These are phyloP conservation scores for Babyrousa celebensis DNA, from an alignment of 2,797 vertebrate species.

Conservation along the genomic window DNA sequence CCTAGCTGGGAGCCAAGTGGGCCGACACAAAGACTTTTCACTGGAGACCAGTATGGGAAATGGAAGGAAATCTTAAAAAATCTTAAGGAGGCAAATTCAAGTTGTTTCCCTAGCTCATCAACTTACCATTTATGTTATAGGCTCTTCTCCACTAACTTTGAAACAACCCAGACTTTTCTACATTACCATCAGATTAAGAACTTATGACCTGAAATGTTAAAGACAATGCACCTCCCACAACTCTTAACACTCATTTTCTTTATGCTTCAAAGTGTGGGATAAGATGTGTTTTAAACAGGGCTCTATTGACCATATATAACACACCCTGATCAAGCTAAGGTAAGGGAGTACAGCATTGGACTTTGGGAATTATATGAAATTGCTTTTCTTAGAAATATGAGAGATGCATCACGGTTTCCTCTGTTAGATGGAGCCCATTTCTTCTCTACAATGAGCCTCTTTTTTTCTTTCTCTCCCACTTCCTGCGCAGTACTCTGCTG, in stretches of 20 bases:
- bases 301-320: neutral
- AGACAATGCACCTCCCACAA: neutral
- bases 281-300: constrained; percentile 7
- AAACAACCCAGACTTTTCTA: neutral
- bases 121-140: neutral
- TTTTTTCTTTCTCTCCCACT: neutral
- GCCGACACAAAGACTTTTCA: neutral
- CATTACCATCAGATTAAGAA: neutral
- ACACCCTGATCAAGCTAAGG: constrained; percentile 32
- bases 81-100: neutral
- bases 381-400: neutral
- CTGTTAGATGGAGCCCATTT: neutral
- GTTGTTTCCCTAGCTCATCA: neutral
- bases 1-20: neutral
- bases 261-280: neutral
- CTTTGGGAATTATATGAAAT: neutral
- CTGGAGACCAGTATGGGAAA: neutral
- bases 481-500: neutral
- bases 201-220: neutral
- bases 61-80: neutral
- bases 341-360: neutral
- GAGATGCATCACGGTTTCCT: neutral
- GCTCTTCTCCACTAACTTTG: neutral
- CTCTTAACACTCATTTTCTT: neutral
- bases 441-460: neutral